Evolutionary conservation across 2,888 invertebrate species (phyloP), one percentile per base, ranked within the genome.

Genomic region (Eilema griseolum): DNA sequence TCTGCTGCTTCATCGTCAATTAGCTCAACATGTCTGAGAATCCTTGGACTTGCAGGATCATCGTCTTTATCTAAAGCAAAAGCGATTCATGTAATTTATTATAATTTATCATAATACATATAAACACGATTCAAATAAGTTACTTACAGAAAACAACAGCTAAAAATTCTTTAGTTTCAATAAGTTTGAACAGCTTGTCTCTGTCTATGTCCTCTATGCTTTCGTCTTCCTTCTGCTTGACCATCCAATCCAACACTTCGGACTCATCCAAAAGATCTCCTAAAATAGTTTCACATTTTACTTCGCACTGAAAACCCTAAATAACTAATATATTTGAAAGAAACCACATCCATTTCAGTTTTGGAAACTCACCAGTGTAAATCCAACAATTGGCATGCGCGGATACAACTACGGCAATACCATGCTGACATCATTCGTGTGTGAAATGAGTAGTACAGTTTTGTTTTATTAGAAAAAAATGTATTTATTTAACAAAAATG

Each of bases 81-180:
- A n/a, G n/a, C 10, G 8, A 24, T 57, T 12, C 4, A 24, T 12
- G 12, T 12, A 23, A 57, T 12, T 57, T 57, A 11, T 7, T 33
- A 33, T 33, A 8, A 33, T n/a, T n/a, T 3, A 28, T 28, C 3
- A 3, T 28, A 28, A 2, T 28, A 28, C 33, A 8, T 11, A 23
- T 23, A 56, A 56, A 56, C 16, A 41, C 23, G 12, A 31, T n/a
- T 2, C 31, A 56, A 26, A 31, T 3, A 28, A 31, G n/a, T 82
- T 95, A 96, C 98, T 98, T 96, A 98, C 98, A 99, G 92, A 98
- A 99, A 75, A 98, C 96, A 69, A 99, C 98, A 62, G 98, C 98
- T 86, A 99, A 95, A 95, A 98, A 99, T 91, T 99, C 98, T 92
- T 98, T 98, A 46, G 97, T 97, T 86, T 97, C 98, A 83, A 99